Percentiles rank a stretch among this genome's conserved stretches.
Evolutionary conservation across 2,888 invertebrate genomes (phyloP).

Genomic region (Dinocampus coccinellae): DNA sequence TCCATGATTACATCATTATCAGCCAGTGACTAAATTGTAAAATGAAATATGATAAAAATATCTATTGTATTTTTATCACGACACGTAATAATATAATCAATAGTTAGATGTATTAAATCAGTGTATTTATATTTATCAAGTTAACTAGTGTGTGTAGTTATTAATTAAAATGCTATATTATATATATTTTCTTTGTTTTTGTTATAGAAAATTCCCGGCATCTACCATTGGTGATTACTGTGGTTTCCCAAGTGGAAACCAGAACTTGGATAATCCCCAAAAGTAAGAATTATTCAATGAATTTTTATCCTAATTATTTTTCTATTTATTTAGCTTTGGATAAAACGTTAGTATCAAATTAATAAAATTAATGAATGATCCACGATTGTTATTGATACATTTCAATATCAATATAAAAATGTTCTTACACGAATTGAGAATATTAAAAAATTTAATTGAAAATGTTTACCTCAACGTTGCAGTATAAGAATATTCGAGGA

Average conservation of each 20-base stretch:
- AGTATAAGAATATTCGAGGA: neutral
- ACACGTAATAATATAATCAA: neutral
- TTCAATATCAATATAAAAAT: too few species aligned
- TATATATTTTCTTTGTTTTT: constrained; percentile 35
- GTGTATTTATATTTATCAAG: constrained; percentile 12
- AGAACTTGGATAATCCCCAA: constrained; percentile 59
- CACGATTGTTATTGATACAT: too few species aligned
- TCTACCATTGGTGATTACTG: constrained; percentile 57
- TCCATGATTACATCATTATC: neutral
- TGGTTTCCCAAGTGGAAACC: constrained; percentile 64
- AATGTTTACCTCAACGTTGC: neutral
- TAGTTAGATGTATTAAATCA: too few species aligned
- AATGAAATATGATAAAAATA: too few species aligned
- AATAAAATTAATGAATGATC: too few species aligned
- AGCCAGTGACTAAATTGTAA: neutral
- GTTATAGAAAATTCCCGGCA: constrained; percentile 53
- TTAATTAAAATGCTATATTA: neutral
- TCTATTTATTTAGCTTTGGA: constrained; percentile 26
- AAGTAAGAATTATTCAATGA: constrained; percentile 52
- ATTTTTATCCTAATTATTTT: constrained; percentile 33
- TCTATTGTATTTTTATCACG: too few species aligned
- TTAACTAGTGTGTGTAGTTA: neutral
- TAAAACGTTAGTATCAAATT: neutral
- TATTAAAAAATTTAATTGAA: too few species aligned
- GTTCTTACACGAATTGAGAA: too few species aligned